These are phyloP conservation scores for Allophyes oxyacanthae DNA, from an alignment of 2,888 invertebrate species.

Conservation along the genomic window DNA sequence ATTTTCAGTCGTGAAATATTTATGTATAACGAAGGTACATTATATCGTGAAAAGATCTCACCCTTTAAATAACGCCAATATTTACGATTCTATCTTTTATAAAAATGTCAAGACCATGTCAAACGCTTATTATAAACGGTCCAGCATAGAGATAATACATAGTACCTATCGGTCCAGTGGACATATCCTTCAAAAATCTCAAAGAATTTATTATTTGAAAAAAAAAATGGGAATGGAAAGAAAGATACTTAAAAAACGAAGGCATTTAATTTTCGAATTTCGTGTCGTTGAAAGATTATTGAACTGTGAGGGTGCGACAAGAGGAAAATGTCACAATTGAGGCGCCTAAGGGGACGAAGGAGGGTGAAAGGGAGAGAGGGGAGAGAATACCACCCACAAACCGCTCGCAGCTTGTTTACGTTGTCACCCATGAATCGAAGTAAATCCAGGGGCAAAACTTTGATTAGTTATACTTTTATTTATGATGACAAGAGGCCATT, in stretches of 20 bases:
- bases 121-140: slow-evolving; percentile 21
- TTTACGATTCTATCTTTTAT: no score
- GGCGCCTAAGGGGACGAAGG: slow-evolving; percentile 58
- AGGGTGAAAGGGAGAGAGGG: slow-evolving; percentile 39
- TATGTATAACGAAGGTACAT: no score
- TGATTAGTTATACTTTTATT: slow-evolving; percentile 80
- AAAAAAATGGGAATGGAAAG: slow-evolving; percentile 29
- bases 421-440: slow-evolving; percentile 76
- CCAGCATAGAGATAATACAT: no score
- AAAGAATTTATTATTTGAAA: slow-evolving; percentile 26
- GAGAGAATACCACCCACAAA: slow-evolving; percentile 57
- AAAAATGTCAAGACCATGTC: slow-evolving; percentile 20
- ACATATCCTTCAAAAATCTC: slow-evolving; percentile 28
- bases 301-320: slow-evolving; percentile 75
- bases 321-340: slow-evolving; percentile 84
- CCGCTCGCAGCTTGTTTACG: slow-evolving; percentile 74
- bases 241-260: slow-evolving; percentile 32
- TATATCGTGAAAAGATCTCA: no score
- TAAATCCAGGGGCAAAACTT: slow-evolving; percentile 74
- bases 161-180: no score
- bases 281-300: slow-evolving; percentile 74
- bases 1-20: no score
- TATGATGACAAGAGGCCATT: slow-evolving; percentile 67
- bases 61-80: no score
- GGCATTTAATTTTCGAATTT: slow-evolving; percentile 73